These are phyloP conservation scores for human DNA, from an alignment of 2,113 vertebrate species.

Conservation along the genomic window DNA sequence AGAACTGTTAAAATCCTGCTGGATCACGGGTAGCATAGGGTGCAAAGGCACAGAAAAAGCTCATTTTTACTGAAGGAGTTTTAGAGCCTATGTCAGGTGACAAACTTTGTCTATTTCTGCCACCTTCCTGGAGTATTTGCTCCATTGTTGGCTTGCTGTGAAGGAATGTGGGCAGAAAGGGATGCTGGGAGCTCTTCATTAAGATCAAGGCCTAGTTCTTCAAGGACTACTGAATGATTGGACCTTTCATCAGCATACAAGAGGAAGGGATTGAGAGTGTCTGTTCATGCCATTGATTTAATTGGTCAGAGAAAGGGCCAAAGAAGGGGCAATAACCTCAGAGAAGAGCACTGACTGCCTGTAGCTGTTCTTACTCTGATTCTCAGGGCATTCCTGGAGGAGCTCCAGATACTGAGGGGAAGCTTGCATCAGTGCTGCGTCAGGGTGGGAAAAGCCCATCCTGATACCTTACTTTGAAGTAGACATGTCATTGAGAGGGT, in stretches of 20 bases:
- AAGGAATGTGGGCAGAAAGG: background rate
- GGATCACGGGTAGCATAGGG: constrained; percentile 1
- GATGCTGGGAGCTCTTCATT: background rate
- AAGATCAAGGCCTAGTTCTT: background rate
- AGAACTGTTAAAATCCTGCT: background rate
- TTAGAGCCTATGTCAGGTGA: background rate
- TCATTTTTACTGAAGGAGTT: background rate
- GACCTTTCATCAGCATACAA: background rate
- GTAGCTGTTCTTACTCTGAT: background rate
- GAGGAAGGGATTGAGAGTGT: background rate
- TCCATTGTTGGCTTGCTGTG: background rate
- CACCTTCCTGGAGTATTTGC: background rate
- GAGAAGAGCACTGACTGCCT: background rate
- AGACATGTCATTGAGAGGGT: background rate
- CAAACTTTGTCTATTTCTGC: background rate
- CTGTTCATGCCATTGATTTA: constrained; percentile 15
- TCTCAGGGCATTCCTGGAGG: background rate
- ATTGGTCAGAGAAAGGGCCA: background rate
- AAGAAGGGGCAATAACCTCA: background rate
- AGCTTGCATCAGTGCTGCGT: background rate
- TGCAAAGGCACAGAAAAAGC: background rate
- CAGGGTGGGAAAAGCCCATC: background rate
- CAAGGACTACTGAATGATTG: background rate
- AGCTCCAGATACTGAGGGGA: background rate
- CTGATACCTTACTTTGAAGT: background rate